A percentile compares a stretch with the other conserved stretches of the same genome.
phyloP scores from a whole-genome alignment of 2,113 vertebrate genomes.

The Chaenocephalus aceratus region DNA sequence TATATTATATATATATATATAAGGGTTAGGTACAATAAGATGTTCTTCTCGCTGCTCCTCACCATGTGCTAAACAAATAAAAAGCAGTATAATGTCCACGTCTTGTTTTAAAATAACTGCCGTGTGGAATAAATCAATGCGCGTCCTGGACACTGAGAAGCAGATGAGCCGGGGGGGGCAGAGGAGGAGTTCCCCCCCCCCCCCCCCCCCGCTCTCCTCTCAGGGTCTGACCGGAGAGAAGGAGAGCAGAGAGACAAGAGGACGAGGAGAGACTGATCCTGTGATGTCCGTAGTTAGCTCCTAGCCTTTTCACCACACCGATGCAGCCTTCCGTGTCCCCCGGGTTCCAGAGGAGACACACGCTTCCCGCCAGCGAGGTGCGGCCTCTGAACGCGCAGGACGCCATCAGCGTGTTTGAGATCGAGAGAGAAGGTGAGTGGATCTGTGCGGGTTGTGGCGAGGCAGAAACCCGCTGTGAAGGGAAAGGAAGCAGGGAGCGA shows the following conservation, averaged over 20 bases:
- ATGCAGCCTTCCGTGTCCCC: constrained; percentile 67
- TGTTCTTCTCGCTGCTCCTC: no score
- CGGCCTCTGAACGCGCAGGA: constrained; percentile 90
- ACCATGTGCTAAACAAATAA: no score
- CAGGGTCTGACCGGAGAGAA: constrained; percentile 52
- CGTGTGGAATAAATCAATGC: no score
- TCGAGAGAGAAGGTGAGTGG: constrained; percentile 90
- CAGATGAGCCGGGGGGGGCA: constrained; percentile 62
- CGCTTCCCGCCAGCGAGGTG: constrained; percentile 91
- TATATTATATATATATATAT: no score
- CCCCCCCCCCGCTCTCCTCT: constrained; percentile 9
- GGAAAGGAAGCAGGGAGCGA: background rate
- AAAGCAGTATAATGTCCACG: no score
- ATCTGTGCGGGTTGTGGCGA: background rate
- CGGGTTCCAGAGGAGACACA: constrained; percentile 86
- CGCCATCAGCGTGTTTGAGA: constrained; percentile 90
- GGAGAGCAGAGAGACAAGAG: no score
- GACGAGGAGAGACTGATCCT: background rate
- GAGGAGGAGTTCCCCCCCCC: background rate
- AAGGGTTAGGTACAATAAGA: no score
- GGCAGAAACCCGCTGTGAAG: constrained; percentile 14
- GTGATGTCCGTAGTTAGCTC: constrained; percentile 77
- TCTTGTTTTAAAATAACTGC: no score
- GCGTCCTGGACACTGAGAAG: constrained; percentile 59
- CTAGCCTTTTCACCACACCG: constrained; percentile 79